A percentile compares a stretch with the other conserved stretches of the same genome.
These are phyloP conservation scores for Moxostoma hubbsi DNA, from an alignment of 2,797 vertebrate genomes.

Conservation along the genomic window DNA sequence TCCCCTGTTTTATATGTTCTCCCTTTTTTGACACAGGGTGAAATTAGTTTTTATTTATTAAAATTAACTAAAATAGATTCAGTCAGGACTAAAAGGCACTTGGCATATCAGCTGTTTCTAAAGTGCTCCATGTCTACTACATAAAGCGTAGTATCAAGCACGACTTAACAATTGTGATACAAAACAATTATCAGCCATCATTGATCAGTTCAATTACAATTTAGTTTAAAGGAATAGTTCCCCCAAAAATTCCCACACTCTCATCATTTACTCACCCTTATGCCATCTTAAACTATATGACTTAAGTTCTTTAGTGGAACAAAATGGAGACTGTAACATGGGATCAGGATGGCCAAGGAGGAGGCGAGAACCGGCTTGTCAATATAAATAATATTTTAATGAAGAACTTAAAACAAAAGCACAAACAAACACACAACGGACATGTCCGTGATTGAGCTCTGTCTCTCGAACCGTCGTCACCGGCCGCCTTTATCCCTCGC, in stretches of 20 bases:
- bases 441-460: no score
- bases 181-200: not conserved
- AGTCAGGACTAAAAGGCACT: constrained; percentile 42
- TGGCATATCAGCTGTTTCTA: constrained; percentile 4
- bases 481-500: no score
- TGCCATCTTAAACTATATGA: constrained; percentile 3
- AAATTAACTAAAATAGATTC: constrained; percentile 29
- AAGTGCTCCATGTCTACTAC: constrained; percentile 1
- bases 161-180: not conserved
- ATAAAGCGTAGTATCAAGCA: not conserved
- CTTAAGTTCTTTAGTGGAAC: not conserved
- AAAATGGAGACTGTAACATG: no score
- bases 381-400: no score
- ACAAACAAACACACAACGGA: no score
- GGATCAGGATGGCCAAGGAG: no score
- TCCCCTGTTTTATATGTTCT: constrained; percentile 2
- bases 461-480: no score
- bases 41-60: constrained; percentile 50
- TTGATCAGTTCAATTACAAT: not conserved
- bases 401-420: no score
- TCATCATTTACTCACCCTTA: constrained; percentile 16
- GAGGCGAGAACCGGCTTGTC: no score
- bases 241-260: not conserved
- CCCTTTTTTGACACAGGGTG: not conserved
- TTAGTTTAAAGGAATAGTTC: not conserved